These are phyloP conservation scores for Oostethus manadensis DNA, from an alignment of 2,113 vertebrate species.

Conservation along the genomic window DNA sequence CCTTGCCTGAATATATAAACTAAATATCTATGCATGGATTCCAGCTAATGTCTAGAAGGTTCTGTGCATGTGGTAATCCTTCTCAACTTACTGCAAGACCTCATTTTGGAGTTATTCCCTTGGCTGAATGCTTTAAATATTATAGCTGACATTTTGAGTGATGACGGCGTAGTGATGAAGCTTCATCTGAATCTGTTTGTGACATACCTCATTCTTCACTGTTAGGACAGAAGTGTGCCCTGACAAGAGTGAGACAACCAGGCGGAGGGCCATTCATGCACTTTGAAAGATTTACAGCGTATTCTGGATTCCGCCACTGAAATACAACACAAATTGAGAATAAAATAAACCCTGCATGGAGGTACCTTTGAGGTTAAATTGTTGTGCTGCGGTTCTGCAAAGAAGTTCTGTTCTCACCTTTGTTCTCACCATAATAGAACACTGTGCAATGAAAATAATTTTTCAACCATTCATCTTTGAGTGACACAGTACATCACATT, in stretches of 20 bases:
- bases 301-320: background rate
- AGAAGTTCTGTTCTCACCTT: too few species aligned
- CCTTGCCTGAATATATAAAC: too few species aligned
- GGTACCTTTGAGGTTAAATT: too few species aligned
- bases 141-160: conserved; percentile 24
- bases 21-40: too few species aligned
- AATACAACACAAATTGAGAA: background rate
- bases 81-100: conserved; percentile 24
- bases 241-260: background rate
- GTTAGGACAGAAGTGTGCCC: background rate
- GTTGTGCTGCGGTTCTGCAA: too few species aligned
- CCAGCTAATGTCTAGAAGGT: conserved; percentile 1
- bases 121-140: conserved; percentile 13
- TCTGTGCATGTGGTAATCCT: conserved; percentile 41
- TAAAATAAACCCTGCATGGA: background rate
- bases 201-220: conserved; percentile 7
- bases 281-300: background rate
- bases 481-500: background rate
- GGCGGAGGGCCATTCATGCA: too few species aligned
- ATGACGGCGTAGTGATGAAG: conserved; percentile 26
- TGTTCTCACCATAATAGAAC: too few species aligned
- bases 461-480: background rate
- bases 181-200: conserved; percentile 8
- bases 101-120: conserved; percentile 15
- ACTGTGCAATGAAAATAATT: too few species aligned